A percentile compares a stretch with the other conserved stretches of the same genome.
Evolutionary conservation across 2,888 invertebrate genomes (phyloP).

Genomic region (Amblyteles armatorius): DNA sequence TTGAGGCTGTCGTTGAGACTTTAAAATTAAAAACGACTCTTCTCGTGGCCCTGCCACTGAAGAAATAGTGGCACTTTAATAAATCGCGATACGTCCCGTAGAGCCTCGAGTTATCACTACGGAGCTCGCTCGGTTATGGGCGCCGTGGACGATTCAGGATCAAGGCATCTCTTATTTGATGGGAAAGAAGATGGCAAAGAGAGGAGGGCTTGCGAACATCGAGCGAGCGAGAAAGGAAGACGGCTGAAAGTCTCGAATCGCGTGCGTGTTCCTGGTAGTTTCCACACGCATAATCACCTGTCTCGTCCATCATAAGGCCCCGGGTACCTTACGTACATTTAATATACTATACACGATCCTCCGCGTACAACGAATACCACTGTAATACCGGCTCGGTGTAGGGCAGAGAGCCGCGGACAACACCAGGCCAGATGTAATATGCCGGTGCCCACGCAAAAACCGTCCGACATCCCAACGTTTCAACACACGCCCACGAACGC

Average conservation of each 20-base stretch:
- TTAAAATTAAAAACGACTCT: slow-evolving; percentile 19
- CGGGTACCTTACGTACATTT: slow-evolving; percentile 61
- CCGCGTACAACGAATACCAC: slow-evolving; percentile 14
- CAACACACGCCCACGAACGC: slow-evolving; percentile 82
- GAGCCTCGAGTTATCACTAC: slow-evolving; percentile 45
- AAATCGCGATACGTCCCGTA: slow-evolving; percentile 42
- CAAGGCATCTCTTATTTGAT: slow-evolving; percentile 63
- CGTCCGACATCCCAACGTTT: slow-evolving; percentile 83
- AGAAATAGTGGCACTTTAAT: slow-evolving; percentile 14
- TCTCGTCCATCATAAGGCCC: slow-evolving; percentile 83
- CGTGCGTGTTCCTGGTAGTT: slow-evolving; percentile 78
- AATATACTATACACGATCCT: not conserved
- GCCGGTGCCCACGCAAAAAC: slow-evolving; percentile 82
- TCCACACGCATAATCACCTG: slow-evolving; percentile 84
- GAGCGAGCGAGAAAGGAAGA: slow-evolving; percentile 51
- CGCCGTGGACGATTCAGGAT: slow-evolving; percentile 60
- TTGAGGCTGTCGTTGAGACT: slow-evolving; percentile 35
- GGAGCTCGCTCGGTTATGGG: slow-evolving; percentile 37
- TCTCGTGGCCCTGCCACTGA: not conserved
- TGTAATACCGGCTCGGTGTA: slow-evolving; percentile 5
- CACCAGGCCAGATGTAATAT: slow-evolving; percentile 81
- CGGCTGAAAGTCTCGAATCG: slow-evolving; percentile 63
- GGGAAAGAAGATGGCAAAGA: slow-evolving; percentile 39
- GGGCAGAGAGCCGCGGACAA: slow-evolving; percentile 40
- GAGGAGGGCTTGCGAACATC: slow-evolving; percentile 29